Evolutionary conservation across 2,888 invertebrate species (phyloP), one percentile per base, ranked within the genome.

Genomic region (Diarsia brunnea): DNA sequence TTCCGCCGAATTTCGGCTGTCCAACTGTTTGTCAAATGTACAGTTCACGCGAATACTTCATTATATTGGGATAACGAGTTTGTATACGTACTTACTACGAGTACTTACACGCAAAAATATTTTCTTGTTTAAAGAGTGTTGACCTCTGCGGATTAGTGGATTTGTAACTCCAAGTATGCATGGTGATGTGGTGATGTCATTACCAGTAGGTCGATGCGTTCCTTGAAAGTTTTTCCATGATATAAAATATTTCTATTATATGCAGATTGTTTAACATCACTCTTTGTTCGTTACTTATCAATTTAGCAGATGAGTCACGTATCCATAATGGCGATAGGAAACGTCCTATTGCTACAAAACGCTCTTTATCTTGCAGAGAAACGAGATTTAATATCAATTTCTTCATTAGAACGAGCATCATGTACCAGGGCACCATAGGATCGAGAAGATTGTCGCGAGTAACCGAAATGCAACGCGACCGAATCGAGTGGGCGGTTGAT

Each of bases 371-470:
- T 66, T 63, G 43, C 61, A 74, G 68, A 75, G 72, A 79, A 84
- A 84, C 66, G 49, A 78, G 58, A 78, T 84, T 87, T 87, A 86
- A 89, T 89, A 90, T 89, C 77, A 82, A 87, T 90, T 90, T 90
- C 90, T 89, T 91, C 88, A 91, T 90, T 86, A 87, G 85, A 87
- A 78, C 86, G 64, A 78, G 69, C 79, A 58, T 70, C 79, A 63
- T 61, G 86, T 91, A 92, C 91, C 88, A 92, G 91, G 91, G 87
- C 81, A 88, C 72, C 89, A 92, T 91, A 90, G 88, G 86, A 84
- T 84, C 82, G 67, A 84, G 86, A 64, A 85, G 89, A 80, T 86
- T 83, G 83, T 85, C 86, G 88, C 88, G 81, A 86, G 85, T 81
- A 84, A 84, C 80, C 75, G 81, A 86, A 88, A 79, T 85, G 86